Conservation (phyloP, 2,888 invertebrate species). For the Slavum lentiscoides region DNA sequence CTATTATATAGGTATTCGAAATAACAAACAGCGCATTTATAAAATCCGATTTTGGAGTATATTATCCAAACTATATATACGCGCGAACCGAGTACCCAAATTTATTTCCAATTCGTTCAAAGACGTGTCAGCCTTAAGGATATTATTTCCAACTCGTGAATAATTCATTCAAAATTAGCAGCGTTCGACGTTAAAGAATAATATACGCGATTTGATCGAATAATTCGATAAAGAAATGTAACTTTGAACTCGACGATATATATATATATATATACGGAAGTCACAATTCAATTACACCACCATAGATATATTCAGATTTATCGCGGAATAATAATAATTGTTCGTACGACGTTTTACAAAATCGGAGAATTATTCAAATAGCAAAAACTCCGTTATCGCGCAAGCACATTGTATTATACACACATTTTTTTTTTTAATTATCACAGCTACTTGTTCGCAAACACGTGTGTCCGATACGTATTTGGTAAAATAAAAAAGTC, state of each 20-base stretch:
- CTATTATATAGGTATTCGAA: not conserved
- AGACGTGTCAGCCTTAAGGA: not conserved
- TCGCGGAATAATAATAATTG: not conserved
- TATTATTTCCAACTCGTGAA: conserved; percentile 3
- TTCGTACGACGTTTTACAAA: not conserved
- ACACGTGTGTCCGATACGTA: not conserved
- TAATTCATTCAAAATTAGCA: conserved; percentile 31
- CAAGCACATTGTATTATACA: too few relatives aligned
- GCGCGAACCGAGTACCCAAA: not conserved
- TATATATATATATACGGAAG: not conserved
- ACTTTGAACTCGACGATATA: conserved; percentile 2
- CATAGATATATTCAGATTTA: not conserved
- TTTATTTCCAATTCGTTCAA: conserved; percentile 19
- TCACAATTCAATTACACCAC: not conserved
- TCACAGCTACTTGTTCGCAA: not conserved
- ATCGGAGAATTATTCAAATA: not conserved
- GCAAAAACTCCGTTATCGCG: too few relatives aligned
- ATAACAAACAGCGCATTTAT: not conserved
- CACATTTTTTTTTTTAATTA: too few relatives aligned
- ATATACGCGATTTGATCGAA: conserved; percentile 6
- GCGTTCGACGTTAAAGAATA: conserved; percentile 22
- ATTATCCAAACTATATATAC: too few relatives aligned
- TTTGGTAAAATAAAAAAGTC: too few relatives aligned
- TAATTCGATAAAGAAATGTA: conserved; percentile 8
- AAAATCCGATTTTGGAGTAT: too few relatives aligned